A percentile compares a stretch with the other conserved stretches of the same genome.
Evolutionary conservation across 2,797 vertebrate species (phyloP).

Genomic region (Anolis apletophallus): DNA sequence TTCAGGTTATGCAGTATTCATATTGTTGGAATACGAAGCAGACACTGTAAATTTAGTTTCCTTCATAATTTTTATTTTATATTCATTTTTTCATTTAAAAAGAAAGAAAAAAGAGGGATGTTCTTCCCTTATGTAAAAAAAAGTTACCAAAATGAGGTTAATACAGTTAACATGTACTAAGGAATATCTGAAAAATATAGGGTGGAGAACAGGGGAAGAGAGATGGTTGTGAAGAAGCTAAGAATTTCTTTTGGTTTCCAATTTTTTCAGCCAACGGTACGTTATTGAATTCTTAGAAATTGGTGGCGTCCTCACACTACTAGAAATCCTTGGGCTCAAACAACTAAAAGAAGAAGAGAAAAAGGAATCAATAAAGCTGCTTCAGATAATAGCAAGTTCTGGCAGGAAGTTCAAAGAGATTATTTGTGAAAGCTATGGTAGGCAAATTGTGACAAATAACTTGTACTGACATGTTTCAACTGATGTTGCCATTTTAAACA

Average conservation of each 20-base stretch:
- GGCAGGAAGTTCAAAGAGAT: slow-evolving; percentile 88
- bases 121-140: background rate
- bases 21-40: background rate
- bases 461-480: background rate
- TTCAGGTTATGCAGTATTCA: background rate
- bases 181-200: background rate
- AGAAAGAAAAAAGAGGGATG: background rate
- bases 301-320: slow-evolving; percentile 82
- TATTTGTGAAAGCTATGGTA: slow-evolving; percentile 88
- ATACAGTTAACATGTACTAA: background rate
- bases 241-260: slow-evolving; percentile 17
- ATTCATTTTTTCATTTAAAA: no score
- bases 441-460: background rate
- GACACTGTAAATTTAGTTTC: background rate
- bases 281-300: slow-evolving; percentile 87
- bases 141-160: background rate
- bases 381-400: slow-evolving; percentile 78
- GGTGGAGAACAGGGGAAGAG: background rate
- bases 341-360: slow-evolving; percentile 82
- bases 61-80: no score
- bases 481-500: background rate
- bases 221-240: background rate
- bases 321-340: slow-evolving; percentile 84
- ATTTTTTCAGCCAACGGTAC: slow-evolving; percentile 80
- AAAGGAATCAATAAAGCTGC: slow-evolving; percentile 80